Conservation (phyloP, 2,797 vertebrate species). For the Coracias cyanogaster region DNA sequence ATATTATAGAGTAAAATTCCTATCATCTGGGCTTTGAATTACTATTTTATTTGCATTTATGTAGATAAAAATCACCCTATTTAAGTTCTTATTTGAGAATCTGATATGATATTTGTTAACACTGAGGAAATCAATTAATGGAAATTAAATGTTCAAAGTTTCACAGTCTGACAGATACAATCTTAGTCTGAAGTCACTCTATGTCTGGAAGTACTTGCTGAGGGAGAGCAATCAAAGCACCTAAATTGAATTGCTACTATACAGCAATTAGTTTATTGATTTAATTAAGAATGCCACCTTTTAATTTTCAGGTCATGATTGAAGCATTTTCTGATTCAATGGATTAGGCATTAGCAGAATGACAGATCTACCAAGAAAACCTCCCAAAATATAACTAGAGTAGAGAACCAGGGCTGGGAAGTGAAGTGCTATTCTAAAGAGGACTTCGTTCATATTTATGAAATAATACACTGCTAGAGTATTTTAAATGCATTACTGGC, state of each 20-base stretch:
- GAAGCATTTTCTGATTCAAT: conserved; percentile 83
- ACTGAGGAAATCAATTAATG: conserved; percentile 96
- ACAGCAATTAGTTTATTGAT: conserved; percentile 99
- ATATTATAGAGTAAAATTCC: conserved; percentile 69
- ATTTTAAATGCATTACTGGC: conserved; percentile 64
- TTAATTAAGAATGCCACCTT: conserved; percentile 95
- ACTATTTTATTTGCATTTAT: conserved; percentile 82
- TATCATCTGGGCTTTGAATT: conserved; percentile 76
- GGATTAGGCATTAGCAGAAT: conserved; percentile 78
- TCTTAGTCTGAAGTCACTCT: conserved; percentile 86
- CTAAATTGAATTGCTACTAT: conserved; percentile 95
- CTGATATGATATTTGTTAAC: conserved; percentile 93
- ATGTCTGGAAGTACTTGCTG: conserved; percentile 88
- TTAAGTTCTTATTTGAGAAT: conserved; percentile 82
- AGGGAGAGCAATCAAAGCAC: conserved; percentile 89
- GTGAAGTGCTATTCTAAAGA: conserved; percentile 36
- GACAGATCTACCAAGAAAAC: conserved; percentile 66
- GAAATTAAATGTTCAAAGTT: conserved; percentile 93
- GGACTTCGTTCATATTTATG: conserved; percentile 60
- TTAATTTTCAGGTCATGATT: conserved; percentile 94
- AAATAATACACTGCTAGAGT: conserved; percentile 57
- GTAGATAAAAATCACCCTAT: conserved; percentile 79
- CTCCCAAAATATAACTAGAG: conserved; percentile 53
- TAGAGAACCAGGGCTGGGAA: conserved; percentile 15
- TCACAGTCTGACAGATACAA: conserved; percentile 89